Conservation (phyloP, 2,888 invertebrate species). For the Piscicola geometra region DNA sequence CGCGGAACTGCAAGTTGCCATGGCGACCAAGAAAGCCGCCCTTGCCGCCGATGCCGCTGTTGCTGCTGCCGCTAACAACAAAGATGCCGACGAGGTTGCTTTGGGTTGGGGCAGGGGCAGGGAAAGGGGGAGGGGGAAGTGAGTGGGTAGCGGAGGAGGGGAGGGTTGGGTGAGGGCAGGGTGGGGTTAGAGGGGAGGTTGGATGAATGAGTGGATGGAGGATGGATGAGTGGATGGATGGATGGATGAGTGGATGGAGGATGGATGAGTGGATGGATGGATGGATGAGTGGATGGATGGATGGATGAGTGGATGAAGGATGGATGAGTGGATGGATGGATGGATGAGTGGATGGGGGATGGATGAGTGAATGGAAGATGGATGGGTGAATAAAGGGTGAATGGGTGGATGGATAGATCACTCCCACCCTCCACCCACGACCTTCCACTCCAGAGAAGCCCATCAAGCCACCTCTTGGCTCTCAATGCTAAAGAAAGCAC, state of each 20-base stretch:
- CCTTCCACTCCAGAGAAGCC: background rate
- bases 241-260: background rate
- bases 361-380: background rate
- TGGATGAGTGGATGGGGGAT: background rate
- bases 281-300: background rate
- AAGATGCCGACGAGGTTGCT: background rate
- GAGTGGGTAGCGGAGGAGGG: background rate
- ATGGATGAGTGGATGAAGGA: background rate
- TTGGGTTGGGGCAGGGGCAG: no score
- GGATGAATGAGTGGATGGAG: background rate
- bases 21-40: conserved; percentile 1
- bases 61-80: background rate
- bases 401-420: no score
- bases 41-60: background rate
- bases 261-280: no score
- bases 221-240: background rate
- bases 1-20: conserved; percentile 19
- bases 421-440: no score
- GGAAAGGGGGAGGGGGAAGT: background rate
- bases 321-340: background rate
- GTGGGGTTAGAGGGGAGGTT: no score
- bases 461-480: background rate
- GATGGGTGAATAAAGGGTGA: no score
- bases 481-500: background rate
- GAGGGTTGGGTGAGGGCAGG: no score